Conservation (phyloP, 2,888 invertebrate genomes). For the Cynaeus angustus region DNA sequence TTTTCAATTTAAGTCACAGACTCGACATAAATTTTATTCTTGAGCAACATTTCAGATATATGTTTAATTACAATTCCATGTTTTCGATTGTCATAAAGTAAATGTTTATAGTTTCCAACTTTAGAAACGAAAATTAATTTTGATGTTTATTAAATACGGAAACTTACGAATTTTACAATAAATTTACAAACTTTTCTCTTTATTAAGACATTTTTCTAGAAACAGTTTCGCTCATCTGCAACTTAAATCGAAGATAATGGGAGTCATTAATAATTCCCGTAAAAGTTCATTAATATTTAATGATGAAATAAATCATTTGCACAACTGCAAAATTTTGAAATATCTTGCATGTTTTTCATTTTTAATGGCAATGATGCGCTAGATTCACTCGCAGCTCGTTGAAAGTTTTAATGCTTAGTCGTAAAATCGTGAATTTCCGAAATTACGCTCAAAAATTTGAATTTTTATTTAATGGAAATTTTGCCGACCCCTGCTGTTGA, state of each 20-base stretch:
- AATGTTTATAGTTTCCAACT: neutral
- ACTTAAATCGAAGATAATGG: constrained; percentile 7
- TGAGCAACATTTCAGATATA: neutral
- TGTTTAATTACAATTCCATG: constrained; percentile 1
- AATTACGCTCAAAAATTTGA: neutral
- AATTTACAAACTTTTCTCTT: constrained; percentile 10
- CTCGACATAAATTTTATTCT: constrained; percentile 4
- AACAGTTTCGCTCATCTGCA: constrained; percentile 6
- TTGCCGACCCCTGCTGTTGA: neutral
- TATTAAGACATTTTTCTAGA: constrained; percentile 19
- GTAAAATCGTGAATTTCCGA: neutral
- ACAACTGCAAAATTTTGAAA: constrained; percentile 22
- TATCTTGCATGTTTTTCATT: neutral
- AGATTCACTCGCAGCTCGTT: no score
- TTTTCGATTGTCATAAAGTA: neutral
- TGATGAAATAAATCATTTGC: constrained; percentile 24
- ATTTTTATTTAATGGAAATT: neutral
- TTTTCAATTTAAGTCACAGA: neutral
- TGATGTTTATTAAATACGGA: neutral
- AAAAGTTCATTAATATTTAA: constrained; percentile 28
- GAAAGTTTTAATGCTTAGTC: no score
- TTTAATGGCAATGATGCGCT: constrained; percentile 6
- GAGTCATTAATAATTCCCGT: constrained; percentile 14
- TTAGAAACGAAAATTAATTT: neutral
- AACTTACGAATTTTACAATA: neutral